phyloP scores from a whole-genome alignment of 2,888 invertebrate genomes.

The Agriopis aurantiaria region DNA sequence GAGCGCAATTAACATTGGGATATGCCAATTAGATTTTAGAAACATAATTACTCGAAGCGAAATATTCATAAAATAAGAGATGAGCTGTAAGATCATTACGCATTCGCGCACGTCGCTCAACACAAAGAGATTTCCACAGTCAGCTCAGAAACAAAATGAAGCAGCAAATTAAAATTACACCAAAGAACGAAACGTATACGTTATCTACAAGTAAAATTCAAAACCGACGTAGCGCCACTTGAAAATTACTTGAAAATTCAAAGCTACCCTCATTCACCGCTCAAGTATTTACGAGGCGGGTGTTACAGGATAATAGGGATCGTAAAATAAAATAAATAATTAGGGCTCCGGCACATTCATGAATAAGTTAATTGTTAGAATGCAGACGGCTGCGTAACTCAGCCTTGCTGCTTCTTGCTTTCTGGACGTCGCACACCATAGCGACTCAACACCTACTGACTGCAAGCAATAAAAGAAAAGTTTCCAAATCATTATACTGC shows the following conservation, averaged over 20 bases:
- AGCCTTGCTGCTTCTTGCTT: slow-evolving; percentile 16
- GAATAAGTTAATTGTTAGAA: slow-evolving; percentile 80
- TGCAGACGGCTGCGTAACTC: slow-evolving; percentile 60
- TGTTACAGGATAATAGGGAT: slow-evolving; percentile 77
- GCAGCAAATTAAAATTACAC: slow-evolving; percentile 22
- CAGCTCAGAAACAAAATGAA: slow-evolving; percentile 14
- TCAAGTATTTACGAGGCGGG: slow-evolving; percentile 78
- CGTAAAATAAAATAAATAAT: slow-evolving; percentile 86
- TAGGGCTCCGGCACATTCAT: slow-evolving; percentile 76
- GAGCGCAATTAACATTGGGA: too few relatives aligned
- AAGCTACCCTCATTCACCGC: slow-evolving; percentile 62
- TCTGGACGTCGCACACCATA: not conserved
- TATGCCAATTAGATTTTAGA: too few relatives aligned
- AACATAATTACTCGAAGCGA: too few relatives aligned
- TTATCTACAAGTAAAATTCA: slow-evolving; percentile 52
- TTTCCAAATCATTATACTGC: not conserved
- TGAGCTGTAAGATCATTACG: slow-evolving; percentile 1
- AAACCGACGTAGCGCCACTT: slow-evolving; percentile 51
- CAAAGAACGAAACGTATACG: slow-evolving; percentile 29
- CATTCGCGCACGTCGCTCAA: slow-evolving; percentile 10
- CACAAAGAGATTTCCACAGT: slow-evolving; percentile 10
- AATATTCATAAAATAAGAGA: not conserved
- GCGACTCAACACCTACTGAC: not conserved
- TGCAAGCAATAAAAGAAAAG: not conserved
- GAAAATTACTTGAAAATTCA: slow-evolving; percentile 60